Evolutionary conservation across 2,113 vertebrate genomes (phyloP).

Genomic region (Proteles cristata): DNA sequence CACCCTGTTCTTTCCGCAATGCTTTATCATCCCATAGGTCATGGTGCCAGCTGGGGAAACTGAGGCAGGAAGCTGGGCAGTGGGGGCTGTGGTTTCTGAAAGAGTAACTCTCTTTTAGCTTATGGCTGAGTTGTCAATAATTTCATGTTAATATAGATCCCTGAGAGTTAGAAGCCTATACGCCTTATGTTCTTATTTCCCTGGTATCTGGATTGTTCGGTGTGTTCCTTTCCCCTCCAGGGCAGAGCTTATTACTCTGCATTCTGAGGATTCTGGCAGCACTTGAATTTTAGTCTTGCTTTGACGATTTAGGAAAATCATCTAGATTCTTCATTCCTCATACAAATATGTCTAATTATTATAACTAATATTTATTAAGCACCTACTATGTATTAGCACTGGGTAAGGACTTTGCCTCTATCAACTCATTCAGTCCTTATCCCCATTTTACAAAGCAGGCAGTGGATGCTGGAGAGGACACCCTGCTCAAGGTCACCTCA

Average conservation of each 20-base stretch:
- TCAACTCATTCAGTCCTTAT: not conserved
- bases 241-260: not conserved
- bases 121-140: not conserved
- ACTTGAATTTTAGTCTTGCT: not conserved
- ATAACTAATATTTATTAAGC: not conserved
- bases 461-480: not conserved
- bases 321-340: not conserved
- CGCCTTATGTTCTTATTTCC: not conserved
- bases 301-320: not conserved
- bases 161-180: no score
- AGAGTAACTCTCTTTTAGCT: fast-evolving
- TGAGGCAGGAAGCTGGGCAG: not conserved
- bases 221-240: not conserved
- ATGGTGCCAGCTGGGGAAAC: not conserved
- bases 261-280: not conserved
- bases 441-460: not conserved
- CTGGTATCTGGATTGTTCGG: not conserved
- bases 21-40: not conserved
- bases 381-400: not conserved
- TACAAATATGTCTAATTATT: not conserved
- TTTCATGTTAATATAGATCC: not conserved
- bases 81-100: not conserved
- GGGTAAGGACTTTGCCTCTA: not conserved
- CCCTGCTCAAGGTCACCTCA: not conserved
- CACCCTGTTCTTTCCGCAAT: fast-evolving